These are phyloP conservation scores for Brachionus sp. DNA, from an alignment of 1,140 invertebrate genomes.

Conservation along the genomic window DNA sequence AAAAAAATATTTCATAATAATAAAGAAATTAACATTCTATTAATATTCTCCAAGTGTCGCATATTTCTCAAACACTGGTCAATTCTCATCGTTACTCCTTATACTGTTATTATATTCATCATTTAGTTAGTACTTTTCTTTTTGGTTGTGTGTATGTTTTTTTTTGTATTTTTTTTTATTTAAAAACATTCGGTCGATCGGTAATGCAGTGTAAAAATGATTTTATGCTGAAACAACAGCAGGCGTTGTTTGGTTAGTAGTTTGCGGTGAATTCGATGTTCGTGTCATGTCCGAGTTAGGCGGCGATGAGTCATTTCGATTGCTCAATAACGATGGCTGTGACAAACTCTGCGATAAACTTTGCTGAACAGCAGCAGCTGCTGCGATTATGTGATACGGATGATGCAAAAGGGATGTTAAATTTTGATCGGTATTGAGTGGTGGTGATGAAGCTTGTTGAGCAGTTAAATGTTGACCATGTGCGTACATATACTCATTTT, in stretches of 20 bases:
- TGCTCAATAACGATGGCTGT: background rate
- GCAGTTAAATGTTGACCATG: background rate
- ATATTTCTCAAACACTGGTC: background rate
- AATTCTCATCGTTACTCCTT: background rate
- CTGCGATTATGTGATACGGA: constrained; percentile 43
- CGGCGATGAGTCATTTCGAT: background rate
- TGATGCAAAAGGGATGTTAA: constrained; percentile 17
- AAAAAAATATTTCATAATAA: background rate
- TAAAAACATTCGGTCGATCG: background rate
- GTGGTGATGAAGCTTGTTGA: background rate
- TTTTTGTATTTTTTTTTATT: background rate
- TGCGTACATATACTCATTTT: background rate
- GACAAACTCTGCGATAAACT: background rate
- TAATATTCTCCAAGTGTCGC: background rate
- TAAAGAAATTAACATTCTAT: background rate
- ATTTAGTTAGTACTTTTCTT: background rate
- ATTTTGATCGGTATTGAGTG: background rate
- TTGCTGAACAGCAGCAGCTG: constrained; percentile 33
- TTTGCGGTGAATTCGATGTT: background rate
- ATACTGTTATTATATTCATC: background rate
- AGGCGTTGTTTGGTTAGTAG: background rate
- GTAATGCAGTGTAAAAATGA: background rate
- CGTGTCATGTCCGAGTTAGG: background rate
- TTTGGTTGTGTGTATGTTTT: background rate
- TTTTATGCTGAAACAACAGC: background rate